Percentiles rank a stretch among this genome's conserved stretches.
Conservation (phyloP, 2,113 vertebrate species). For the Capreolus pygargus region DNA sequence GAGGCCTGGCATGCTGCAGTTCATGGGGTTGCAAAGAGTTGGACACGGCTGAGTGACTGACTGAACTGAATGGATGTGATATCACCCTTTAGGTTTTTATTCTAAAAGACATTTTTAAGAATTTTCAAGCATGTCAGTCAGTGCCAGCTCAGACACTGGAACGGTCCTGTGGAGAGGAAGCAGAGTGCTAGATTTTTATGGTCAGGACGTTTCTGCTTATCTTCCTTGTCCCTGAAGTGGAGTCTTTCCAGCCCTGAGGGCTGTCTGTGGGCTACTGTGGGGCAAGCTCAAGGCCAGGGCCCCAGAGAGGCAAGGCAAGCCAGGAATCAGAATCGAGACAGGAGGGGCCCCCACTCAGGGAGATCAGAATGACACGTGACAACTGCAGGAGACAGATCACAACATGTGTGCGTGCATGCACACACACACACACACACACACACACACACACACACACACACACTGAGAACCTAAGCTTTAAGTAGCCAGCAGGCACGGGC, state of each 20-base stretch:
- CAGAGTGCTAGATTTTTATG: not conserved
- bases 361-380: not conserved
- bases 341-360: not conserved
- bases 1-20: too few species aligned
- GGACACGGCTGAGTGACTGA: too few species aligned
- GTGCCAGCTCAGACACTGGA: not conserved
- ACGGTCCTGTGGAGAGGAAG: not conserved
- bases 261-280: not conserved
- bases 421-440: not conserved
- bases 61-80: not conserved
- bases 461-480: not conserved
- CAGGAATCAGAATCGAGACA: not conserved
- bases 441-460: not conserved
- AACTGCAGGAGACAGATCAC: not conserved
- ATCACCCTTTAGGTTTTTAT: not conserved
- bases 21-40: too few species aligned
- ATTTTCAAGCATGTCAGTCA: not conserved
- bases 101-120: not conserved
- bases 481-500: not conserved
- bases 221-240: not conserved
- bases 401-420: not conserved
- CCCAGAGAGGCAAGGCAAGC: not conserved
- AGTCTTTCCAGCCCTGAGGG: conserved; percentile 3
- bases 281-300: conserved; percentile 1
- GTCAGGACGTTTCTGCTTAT: not conserved